Base-by-base conservation (phyloP, 2,113 vertebrate species). In the Oryzias javanicus region DNA sequence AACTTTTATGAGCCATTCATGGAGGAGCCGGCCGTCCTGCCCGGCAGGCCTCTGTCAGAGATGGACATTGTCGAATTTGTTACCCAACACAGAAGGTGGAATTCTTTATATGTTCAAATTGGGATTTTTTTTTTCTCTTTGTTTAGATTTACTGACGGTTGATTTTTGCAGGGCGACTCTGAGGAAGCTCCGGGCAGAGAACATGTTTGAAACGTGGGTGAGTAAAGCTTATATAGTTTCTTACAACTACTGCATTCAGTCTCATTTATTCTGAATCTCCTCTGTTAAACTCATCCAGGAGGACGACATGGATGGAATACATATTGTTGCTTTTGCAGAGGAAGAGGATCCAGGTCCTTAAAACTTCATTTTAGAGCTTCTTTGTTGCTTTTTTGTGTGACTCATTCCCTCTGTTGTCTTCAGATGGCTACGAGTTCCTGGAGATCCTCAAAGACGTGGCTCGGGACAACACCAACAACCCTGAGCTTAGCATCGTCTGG, bases 181-280 rank as follows among this genome's bases (percentile, higher is more conserved):
- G 70, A 91, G 97, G 75, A 98, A 97, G 67, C 89, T 99, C 27
- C 93, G 94, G 22, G 95, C 96, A 35, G 93, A 98, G 78, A 95
- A 98, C 46, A 98, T 98, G 96, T 99, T 94, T 91, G 97, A 98
- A 88, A 98, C 93, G 0, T 99, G 97, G 97, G 97, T 99, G 91
- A 94, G 93, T 56, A 16, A 4, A 12, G n/a, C 14, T 42, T 40
- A 14, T 17, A 4, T 6, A 7, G 3, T 20, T 18, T 13, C 1
- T 24, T 18, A 51, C 20, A 7, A 57, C 42, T 20, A 3, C 4
- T 1, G 48, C 16, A 40, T 22, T 12, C 0, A 3, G 22, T 18
- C 29, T 41, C 4, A 15, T 16, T 3, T 16, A 13, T 45, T n/a
- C 54, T 12, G 14, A 6, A 18, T 41, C 40, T 51, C 8, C 42